Conservation (phyloP, 2,113 vertebrate species). For the Rhea americana region DNA sequence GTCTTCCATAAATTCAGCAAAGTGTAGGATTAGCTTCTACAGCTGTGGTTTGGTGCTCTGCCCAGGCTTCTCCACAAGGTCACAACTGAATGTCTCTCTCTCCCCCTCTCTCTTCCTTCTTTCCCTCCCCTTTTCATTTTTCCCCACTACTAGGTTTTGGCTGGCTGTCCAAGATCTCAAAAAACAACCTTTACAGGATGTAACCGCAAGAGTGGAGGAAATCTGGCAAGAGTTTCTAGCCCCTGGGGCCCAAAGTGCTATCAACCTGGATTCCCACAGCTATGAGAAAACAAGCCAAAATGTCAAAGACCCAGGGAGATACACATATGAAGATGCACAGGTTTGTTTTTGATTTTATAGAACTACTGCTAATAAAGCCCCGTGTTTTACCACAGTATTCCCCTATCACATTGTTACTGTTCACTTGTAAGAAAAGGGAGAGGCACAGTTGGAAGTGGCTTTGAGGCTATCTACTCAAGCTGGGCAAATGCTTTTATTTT, state of each 20-base stretch:
- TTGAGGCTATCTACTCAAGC: slow-evolving; percentile 36
- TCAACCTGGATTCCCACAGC: slow-evolving; percentile 97
- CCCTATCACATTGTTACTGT: slow-evolving; percentile 7
- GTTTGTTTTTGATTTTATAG: slow-evolving; percentile 72
- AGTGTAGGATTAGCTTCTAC: not conserved
- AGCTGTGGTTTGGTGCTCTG: not conserved
- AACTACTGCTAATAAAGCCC: slow-evolving; percentile 32
- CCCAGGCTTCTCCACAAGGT: not conserved
- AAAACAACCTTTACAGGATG: slow-evolving; percentile 89
- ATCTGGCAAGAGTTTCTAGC: slow-evolving; percentile 97
- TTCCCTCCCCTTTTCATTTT: not conserved
- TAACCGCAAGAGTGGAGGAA: slow-evolving; percentile 87
- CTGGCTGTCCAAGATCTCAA: slow-evolving; percentile 94
- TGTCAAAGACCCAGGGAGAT: slow-evolving; percentile 92
- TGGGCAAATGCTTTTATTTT: slow-evolving; percentile 33
- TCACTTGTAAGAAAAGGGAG: slow-evolving; percentile 22
- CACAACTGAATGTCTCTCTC: not conserved
- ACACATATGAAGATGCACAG: slow-evolving; percentile 96
- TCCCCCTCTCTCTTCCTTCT: not conserved
- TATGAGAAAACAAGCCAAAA: slow-evolving; percentile 96
- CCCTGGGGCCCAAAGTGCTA: slow-evolving; percentile 92
- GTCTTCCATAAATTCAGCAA: not conserved
- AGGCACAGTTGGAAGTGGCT: slow-evolving; percentile 33
- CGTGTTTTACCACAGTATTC: not conserved
- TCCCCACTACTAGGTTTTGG: slow-evolving; percentile 86